Evolutionary conservation across 2,797 vertebrate species (phyloP), one percentile per base, ranked within the genome.

Genomic region (Onychomys leucogaster): DNA sequence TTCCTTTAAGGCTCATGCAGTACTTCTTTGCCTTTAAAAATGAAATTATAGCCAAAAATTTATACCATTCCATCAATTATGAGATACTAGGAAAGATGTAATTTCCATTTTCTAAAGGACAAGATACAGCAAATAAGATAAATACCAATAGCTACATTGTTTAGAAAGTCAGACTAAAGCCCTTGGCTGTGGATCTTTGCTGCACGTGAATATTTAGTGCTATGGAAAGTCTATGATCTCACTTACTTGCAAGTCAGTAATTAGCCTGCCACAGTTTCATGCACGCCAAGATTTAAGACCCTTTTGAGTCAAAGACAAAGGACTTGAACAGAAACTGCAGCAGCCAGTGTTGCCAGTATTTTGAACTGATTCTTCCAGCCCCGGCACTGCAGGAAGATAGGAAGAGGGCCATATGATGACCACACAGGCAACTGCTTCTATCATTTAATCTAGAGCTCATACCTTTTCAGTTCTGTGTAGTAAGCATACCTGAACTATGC

Each of bases 51-150:
- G 13, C 0, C 29, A 77, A 90, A 77, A 77, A 57, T 76, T 69
- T 78, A 41, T 37, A n/a, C 32, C 25, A 89, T 93, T 65, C 23
- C 52, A 16, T 94, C 71, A 89, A 89, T 91, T 96, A 46, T 95
- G 69, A 90, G 27, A 81, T 84, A 10, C 46, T 81, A 13, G 6
- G 13, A 76, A 63, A 86, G 13, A 92, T 49, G 46, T 75, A 37
- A 65, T 71, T 94, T 92, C 4, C 43, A 71, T n/a, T 23, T 90
- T 89, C 55, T 89, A 67, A 88, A 92, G 89, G 10, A 90, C 23
- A 69, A 92, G 90, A 80, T 81, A 25, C 81, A 37, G 25, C 19
- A 76, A 86, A 94, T 82, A 77, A 82, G 34, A 67, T 88, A 46
- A 83, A n/a, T 75, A 11, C 43, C 29, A 63, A 90, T 2, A 92